These are phyloP conservation scores for Phalacrocorax carbo DNA, from an alignment of 2,113 vertebrate genomes.

Conservation along the genomic window DNA sequence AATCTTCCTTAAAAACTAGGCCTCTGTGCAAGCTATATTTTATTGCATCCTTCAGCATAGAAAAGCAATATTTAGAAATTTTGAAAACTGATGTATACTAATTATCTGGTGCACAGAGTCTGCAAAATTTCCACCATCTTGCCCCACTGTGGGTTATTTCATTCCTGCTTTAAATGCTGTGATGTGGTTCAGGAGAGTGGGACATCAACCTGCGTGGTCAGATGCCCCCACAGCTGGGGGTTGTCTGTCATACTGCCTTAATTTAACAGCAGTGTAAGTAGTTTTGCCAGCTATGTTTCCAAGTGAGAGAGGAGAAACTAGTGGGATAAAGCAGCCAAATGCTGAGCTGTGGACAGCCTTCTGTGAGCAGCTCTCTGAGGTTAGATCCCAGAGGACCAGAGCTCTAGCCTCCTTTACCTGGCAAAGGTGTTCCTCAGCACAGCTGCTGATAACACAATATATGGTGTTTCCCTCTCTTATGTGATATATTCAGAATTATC, in stretches of 20 bases:
- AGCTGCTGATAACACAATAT: background rate
- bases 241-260: background rate
- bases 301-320: background rate
- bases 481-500: background rate
- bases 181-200: background rate
- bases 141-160: background rate
- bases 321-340: background rate
- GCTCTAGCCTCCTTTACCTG: background rate
- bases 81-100: background rate
- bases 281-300: fast-evolving
- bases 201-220: background rate
- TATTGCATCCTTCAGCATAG: background rate
- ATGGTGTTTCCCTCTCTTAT: background rate
- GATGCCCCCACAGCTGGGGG: background rate
- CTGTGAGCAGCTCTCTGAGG: background rate
- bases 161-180: background rate
- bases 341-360: background rate
- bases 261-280: background rate
- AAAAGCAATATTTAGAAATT: background rate
- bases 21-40: background rate
- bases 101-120: background rate
- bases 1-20: background rate
- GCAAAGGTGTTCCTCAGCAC: background rate
- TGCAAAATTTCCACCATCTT: background rate
- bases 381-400: background rate